Evolutionary conservation across 2,113 vertebrate species (phyloP), one percentile per base, ranked within the genome.

Genomic region (Cathartes aura): DNA sequence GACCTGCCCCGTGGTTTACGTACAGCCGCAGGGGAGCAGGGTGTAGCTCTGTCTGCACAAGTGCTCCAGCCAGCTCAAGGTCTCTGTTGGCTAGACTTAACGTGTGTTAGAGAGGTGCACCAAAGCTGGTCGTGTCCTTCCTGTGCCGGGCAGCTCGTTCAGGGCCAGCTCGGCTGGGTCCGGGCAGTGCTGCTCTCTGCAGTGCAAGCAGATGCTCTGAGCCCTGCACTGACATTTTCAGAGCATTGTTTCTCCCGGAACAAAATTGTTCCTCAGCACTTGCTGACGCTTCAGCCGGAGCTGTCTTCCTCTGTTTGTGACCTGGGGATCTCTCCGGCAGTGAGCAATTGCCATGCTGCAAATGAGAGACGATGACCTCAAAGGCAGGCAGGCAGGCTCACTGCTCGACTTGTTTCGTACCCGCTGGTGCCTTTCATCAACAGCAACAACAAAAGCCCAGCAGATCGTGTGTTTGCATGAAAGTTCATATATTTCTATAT

Each of bases 121-220:
- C 86, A 60, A 59, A 50, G n/a, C 43, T 45, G 70, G 10, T 8
- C 4, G 0, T 15, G 26, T 43, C 62, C 67, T 32, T 40, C 40
- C 48, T 0, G 0, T 12, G 45, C 30, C 1, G 4, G 59, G 52
- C 70, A 63, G 64, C 73, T 84, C 3, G 0, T 17, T 32, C 50
- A 32, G 43, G n/a, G 53, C 62, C 58, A 43, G 67, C 74, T 52
- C 1, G 0, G 60, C 64, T 72, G 66, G 34, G 11, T 45, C 32
- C 1, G 4, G 34, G 40, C 45, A 16, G 12, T 3, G 58, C 43
- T 52, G 71, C 40, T 92, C 52, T 43, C 76, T 47, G 36, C 59
- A 56, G 50, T 1, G 2, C 83, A 40, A 62, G 30, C 56, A 38
- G 58, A 5, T 2, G 5, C 53, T 85, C 56, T 6, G 24, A 89